A percentile compares a stretch with the other conserved stretches of the same genome.
These are phyloP conservation scores for Pharmacophagus antenor DNA, from an alignment of 2,888 invertebrate genomes.

Conservation along the genomic window DNA sequence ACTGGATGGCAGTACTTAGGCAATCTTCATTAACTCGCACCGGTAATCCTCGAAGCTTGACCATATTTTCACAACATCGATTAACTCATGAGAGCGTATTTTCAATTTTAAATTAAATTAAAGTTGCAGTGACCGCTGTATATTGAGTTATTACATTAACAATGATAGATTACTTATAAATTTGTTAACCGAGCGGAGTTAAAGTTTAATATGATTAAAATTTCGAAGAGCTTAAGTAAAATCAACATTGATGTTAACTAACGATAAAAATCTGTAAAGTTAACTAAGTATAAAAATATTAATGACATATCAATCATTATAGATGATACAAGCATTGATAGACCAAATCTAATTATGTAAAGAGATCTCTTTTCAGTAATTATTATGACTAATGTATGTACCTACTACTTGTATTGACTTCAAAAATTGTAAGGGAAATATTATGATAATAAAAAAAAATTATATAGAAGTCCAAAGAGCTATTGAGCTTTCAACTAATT, in stretches of 20 bases:
- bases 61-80: conserved; percentile 26
- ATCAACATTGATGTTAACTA: too few species aligned
- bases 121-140: conserved; percentile 4
- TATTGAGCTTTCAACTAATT: too few species aligned
- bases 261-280: background rate
- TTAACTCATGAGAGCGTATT: conserved; percentile 20
- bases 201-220: background rate
- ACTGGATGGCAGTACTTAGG: conserved; percentile 2
- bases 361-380: too few species aligned
- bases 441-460: too few species aligned
- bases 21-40: conserved; percentile 25
- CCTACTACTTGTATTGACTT: too few species aligned
- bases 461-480: too few species aligned
- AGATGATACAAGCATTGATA: too few species aligned
- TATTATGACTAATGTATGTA: too few species aligned
- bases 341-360: too few species aligned
- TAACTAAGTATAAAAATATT: background rate
- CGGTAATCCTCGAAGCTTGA: conserved; percentile 25
- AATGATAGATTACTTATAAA: conserved; percentile 18
- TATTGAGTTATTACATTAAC: conserved; percentile 27
- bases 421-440: too few species aligned
- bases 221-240: background rate
- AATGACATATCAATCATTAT: too few species aligned
- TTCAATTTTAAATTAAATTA: conserved; percentile 30
- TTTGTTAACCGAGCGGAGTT: conserved; percentile 5